Percentiles rank a stretch among this genome's conserved stretches.
phyloP scores from a whole-genome alignment of 2,797 vertebrate species.

The Melanotaenia trifasciata region DNA sequence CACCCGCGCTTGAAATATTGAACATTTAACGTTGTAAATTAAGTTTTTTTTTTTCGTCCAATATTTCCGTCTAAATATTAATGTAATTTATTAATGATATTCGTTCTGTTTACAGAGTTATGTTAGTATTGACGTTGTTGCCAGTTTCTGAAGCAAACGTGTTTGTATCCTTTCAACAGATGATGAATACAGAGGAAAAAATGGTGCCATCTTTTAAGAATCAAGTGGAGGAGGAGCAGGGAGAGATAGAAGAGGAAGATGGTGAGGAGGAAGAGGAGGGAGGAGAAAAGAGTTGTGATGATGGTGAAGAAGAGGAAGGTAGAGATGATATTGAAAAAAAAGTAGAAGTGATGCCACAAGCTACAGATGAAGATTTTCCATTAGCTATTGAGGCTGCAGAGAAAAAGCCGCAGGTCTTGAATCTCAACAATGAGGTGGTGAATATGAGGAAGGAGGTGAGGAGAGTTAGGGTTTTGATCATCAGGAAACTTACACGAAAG shows the following conservation, averaged over 20 bases:
- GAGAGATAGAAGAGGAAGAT: background rate
- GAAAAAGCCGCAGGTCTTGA: slow-evolving; percentile 69
- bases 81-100: too few relatives aligned
- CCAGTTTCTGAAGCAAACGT: background rate
- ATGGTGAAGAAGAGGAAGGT: slow-evolving; percentile 80
- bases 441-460: slow-evolving; percentile 97
- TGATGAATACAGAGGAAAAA: slow-evolving; percentile 43
- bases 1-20: too few relatives aligned
- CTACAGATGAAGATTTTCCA: background rate
- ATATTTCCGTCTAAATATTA: too few relatives aligned
- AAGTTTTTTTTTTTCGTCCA: too few relatives aligned
- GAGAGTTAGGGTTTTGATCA: slow-evolving; percentile 88
- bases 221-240: slow-evolving; percentile 7
- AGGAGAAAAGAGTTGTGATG: slow-evolving; percentile 60
- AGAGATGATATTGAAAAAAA: slow-evolving; percentile 32
- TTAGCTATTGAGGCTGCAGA: background rate
- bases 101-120: background rate
- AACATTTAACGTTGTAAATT: background rate
- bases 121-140: background rate
- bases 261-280: slow-evolving; percentile 12
- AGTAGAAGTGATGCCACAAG: background rate
- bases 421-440: slow-evolving; percentile 91
- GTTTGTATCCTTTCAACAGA: slow-evolving; percentile 48
- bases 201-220: slow-evolving; percentile 19
- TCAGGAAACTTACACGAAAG: slow-evolving; percentile 90